Conservation (phyloP, 2,113 vertebrate genomes). For the Lanius ludovicianus region DNA sequence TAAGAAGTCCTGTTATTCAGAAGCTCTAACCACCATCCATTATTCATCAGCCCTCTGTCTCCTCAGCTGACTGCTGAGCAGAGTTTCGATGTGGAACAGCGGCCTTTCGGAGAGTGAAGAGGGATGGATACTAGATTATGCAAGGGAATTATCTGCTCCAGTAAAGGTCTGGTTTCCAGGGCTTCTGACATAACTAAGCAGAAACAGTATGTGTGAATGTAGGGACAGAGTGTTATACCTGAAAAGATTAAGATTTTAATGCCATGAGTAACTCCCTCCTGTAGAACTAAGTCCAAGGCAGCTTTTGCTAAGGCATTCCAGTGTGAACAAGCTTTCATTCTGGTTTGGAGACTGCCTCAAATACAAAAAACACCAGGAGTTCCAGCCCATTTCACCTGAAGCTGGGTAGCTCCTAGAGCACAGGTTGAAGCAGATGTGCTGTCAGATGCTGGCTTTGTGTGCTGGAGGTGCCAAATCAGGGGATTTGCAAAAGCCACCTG, state of each 20-base stretch:
- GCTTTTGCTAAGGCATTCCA: background rate
- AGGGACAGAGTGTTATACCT: background rate
- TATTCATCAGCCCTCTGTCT: background rate
- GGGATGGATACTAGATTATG: background rate
- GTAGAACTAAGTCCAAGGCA: background rate
- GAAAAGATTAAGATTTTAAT: background rate
- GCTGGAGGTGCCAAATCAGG: background rate
- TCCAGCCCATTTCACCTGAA: background rate
- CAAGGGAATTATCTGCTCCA: background rate
- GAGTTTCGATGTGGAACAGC: background rate
- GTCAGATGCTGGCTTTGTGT: background rate
- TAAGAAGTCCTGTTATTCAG: background rate
- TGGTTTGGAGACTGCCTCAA: background rate
- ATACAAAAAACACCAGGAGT: background rate
- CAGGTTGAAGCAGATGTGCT: background rate
- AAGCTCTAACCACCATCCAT: background rate
- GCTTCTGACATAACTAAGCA: background rate
- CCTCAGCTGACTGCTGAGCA: background rate
- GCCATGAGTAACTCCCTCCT: background rate
- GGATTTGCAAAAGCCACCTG: background rate
- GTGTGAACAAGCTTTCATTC: background rate
- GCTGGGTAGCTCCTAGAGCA: background rate
- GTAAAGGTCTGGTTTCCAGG: background rate
- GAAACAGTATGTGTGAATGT: background rate
- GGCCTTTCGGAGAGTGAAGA: background rate